Percentiles rank a stretch among this genome's conserved stretches.
Conservation (phyloP, 2,797 vertebrate species). For the Enteromius argenteus region DNA sequence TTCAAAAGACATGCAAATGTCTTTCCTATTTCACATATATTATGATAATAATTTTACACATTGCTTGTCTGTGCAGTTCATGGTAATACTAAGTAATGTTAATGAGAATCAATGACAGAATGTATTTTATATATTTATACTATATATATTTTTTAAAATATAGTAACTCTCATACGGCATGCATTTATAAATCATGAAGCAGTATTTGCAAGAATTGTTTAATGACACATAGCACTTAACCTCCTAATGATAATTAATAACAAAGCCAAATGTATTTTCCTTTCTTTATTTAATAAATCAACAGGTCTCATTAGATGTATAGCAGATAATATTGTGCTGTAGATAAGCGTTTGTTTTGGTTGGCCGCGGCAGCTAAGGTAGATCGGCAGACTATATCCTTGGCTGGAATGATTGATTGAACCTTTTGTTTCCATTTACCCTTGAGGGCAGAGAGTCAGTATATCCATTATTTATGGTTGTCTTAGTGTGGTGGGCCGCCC, state of each 20-base stretch:
- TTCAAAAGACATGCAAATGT: not conserved
- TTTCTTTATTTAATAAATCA: not conserved
- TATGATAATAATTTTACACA: not conserved
- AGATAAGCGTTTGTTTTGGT: constrained; percentile 47
- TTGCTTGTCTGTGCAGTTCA: not conserved
- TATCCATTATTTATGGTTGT: constrained; percentile 64
- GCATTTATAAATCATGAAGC: not conserved
- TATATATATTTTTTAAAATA: not conserved
- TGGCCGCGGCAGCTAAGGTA: constrained; percentile 23
- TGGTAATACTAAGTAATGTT: not conserved
- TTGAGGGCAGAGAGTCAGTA: constrained; percentile 57
- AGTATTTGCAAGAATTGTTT: not conserved
- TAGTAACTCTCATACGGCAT: not conserved
- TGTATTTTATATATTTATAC: not conserved
- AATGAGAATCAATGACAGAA: not conserved
- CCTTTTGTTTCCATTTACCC: constrained; percentile 63
- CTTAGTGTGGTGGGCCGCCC: constrained; percentile 52
- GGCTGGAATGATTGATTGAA: constrained; percentile 60
- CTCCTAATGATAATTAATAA: not conserved
- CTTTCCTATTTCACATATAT: no score
- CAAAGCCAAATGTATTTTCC: not conserved
- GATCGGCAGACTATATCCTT: constrained; percentile 47
- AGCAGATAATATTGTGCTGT: constrained; percentile 6
- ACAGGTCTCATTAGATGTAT: constrained; percentile 15
- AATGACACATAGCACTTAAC: not conserved